Evolutionary conservation across 2,113 vertebrate genomes (phyloP), one percentile per base, ranked within the genome.

Genomic region (Sapayoa aenigma): DNA sequence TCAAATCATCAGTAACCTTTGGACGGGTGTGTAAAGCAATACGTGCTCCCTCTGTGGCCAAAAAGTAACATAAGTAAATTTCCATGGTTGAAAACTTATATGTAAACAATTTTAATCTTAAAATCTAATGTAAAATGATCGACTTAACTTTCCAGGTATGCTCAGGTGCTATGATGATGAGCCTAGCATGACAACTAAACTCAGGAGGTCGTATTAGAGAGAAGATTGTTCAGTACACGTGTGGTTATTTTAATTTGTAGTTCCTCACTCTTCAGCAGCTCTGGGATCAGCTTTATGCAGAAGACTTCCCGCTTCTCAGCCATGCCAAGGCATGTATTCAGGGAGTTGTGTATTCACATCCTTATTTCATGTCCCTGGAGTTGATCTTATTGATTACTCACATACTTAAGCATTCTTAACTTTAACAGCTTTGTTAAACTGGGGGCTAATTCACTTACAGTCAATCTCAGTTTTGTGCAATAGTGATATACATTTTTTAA

Each of bases 361-460:
- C 55, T 91, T 89, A 53, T 82, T 87, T 87, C 39, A 21, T 28
- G 31, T 79, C 60, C 44, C 78, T 79, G 62, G 81, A 89, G 71
- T 2, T 65, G 74, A 78, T 41, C 30, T 87, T 87, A 60, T 84
- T 68, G 92, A 94, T 91, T 82, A 56, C 44, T 79, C 71, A 76
- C 39, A 41, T 52, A 35, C 31, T 92, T 89, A 75, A 87, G 78
- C 44, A 28, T 35, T 35, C 41, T 78, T 65, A 75, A 73, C 31
- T 78, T 87, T 33, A 83, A 86, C 56, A 75, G 27, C 76, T 87
- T 87, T 87, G 77, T 84, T 94, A 89, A 94, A 35, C 37, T 41
- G 39, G 17, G 59, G 31, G 59, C 62, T 93, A 81, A 60, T 80
- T 77, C 44, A 13, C 23, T 84, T 81, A n/a, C 33, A 74, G 25